Evolutionary conservation across 2,797 vertebrate species (phyloP).

Genomic region (Harpagifer antarcticus): DNA sequence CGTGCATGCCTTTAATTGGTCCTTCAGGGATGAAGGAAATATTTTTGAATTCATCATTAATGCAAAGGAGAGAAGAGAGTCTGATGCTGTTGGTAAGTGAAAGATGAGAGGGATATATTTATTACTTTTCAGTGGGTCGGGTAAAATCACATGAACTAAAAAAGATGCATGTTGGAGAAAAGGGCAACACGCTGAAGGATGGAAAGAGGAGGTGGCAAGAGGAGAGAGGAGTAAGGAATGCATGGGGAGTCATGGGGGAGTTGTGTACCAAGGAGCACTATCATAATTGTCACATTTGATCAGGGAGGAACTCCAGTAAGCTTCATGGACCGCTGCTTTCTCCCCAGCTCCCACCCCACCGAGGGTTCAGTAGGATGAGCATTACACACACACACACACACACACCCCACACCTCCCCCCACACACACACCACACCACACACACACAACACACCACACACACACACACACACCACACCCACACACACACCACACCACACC

Average conservation of each 20-base stretch:
- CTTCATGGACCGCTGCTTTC: slow-evolving; percentile 77
- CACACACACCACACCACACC: too few relatives aligned
- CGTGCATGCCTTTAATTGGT: background rate
- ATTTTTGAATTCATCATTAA: background rate
- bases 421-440: background rate
- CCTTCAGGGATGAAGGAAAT: background rate
- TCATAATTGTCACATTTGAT: slow-evolving; percentile 84
- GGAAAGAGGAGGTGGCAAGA: slow-evolving; percentile 62
- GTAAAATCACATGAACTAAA: background rate
- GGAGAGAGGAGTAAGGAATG: slow-evolving; percentile 42
- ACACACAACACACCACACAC: slow-evolving; percentile 54
- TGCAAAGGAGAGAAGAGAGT: background rate
- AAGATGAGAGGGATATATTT: background rate
- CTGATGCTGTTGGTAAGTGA: background rate
- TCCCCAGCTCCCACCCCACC: slow-evolving; percentile 49
- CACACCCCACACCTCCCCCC: too few relatives aligned
- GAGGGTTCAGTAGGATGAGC: slow-evolving; percentile 58
- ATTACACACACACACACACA: slow-evolving; percentile 40
- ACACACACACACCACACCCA: slow-evolving; percentile 31
- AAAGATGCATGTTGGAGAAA: slow-evolving; percentile 44
- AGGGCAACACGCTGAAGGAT: slow-evolving; percentile 45
- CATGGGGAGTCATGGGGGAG: slow-evolving; percentile 58
- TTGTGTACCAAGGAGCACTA: slow-evolving; percentile 68
- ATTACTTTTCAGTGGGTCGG: background rate
- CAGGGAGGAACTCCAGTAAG: slow-evolving; percentile 71